Base-by-base conservation (phyloP, 2,797 vertebrate genomes). In the Xerus rutilus region DNA sequence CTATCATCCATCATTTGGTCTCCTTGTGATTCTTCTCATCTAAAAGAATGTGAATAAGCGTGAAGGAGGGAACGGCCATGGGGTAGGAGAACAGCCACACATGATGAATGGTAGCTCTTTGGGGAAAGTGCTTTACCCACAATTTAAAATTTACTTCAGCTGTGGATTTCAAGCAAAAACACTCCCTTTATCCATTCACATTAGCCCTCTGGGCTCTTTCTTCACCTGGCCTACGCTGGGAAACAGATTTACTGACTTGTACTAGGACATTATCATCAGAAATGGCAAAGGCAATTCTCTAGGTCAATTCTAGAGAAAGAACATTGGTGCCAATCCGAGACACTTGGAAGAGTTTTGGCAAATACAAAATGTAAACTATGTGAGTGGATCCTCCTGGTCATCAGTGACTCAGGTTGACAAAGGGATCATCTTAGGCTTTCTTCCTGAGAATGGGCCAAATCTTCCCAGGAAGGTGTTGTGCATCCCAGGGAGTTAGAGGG, bases 121-220 rank as follows among this genome's bases (percentile, higher is more conserved):
- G 54, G 23, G 54, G 28, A 95, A 97, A 87, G 62, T 77, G 89
- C 93, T 94, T 95, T 14, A 49, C 10, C 25, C 45, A 93, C 77
- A 78, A 0, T 92, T 89, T 95, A 76, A 77, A 93, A 43, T 54
- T 64, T 64, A 28, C 43, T 93, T 88, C 32, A 12, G 25, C n/a
- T 7, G 86, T 93, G 47, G 89, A 43, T 54, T 86, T 84, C 62
- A 62, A 32, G 83, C 15, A 67, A 77, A 65, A 45, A 0, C 54
- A 11, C 20, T 0, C 2, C 25, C 64, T 79, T 67, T 72, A 1
- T 49, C 30, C 20, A 1, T 0, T 39, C 3, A 1, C 43, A 35
- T 35, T 45, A 23, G 67, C 25, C 12, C 39, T 47, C 45, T 72
- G 47, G 20, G 4, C 74, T 28, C 74, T 94, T 15, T 10, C 5